phyloP scores from a whole-genome alignment of 2,888 invertebrate genomes.

The Diadegma fenestrale region DNA sequence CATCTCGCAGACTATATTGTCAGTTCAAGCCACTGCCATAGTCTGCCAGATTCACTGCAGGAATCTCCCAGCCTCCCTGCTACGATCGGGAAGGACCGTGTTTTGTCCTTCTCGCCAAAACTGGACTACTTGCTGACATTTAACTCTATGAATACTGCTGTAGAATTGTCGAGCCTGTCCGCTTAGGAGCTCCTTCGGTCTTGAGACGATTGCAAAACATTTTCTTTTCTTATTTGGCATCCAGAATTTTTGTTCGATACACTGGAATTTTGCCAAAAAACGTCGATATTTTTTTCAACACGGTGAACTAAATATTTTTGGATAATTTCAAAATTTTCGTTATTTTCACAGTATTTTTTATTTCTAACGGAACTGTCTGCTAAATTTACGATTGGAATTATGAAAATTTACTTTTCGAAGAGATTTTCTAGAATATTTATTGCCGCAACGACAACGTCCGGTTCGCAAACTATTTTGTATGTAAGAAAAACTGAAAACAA shows the following conservation, averaged over 20 bases:
- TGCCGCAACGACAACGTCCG: too few species aligned
- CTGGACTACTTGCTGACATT: constrained; percentile 56
- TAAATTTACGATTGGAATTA: too few species aligned
- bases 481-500: too few species aligned
- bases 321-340: too few species aligned
- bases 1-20: constrained; percentile 26
- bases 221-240: neutral
- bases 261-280: too few species aligned
- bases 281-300: too few species aligned
- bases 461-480: too few species aligned
- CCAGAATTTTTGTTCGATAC: neutral
- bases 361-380: too few species aligned
- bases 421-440: too few species aligned
- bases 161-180: constrained; percentile 6
- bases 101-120: constrained; percentile 50
- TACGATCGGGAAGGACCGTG: constrained; percentile 31
- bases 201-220: neutral
- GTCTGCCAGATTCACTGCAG: constrained; percentile 38
- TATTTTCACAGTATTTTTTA: too few species aligned
- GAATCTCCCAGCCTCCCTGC: constrained; percentile 50
- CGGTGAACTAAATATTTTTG: too few species aligned
- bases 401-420: too few species aligned
- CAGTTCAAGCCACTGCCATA: constrained; percentile 11
- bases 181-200: neutral
- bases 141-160: constrained; percentile 28